Evolutionary conservation across 2,888 invertebrate genomes (phyloP), one percentile per base, ranked within the genome.

Genomic region (Geotrupes spiniger): DNA sequence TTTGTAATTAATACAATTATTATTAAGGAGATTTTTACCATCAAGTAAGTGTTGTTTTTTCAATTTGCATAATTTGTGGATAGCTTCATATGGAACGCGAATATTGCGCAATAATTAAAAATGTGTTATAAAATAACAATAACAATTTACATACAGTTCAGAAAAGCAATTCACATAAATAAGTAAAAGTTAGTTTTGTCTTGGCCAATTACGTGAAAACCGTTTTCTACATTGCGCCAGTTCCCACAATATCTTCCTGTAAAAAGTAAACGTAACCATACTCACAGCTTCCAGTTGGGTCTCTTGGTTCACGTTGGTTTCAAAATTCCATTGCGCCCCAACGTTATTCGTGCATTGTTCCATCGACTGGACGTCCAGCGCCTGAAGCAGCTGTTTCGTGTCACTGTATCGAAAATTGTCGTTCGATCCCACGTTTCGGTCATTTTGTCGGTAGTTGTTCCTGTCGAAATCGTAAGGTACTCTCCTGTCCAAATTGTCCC

Each of bases 261-360:
- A 44, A 37, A 46, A 50, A 26, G 26, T 42, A n/a, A 17, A 15
- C 33, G 36, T 53, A 38, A n/a, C n/a, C n/a, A 39, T 36, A 83
- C 89, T 87, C 71, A 91, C 92, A 70, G 91, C 91, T 63, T 88
- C 85, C 58, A 87, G 75, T 73, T 92, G 91, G 1, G 88, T 87
- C 37, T 78, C 83, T 69, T 89, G 87, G 72, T 89, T 90, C 28
- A 91, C 89, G 65, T 91, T 86, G 2, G 91, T 91, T 72, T 92
- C 91, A 64, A 90, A 92, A 68, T 86, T 85, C 92, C 92, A 92
- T 65, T 92, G 92, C 1, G 89, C 88, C 0, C 83, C 86, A n/a
- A 92, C 91, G 69, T 91, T 91, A 41, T 84, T 84, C 0, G 88
- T 88, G 64, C 91, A 92, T 70, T 89, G 86, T 66, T 86, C 83